phyloP scores from a whole-genome alignment of 2,113 vertebrate species.

The Phainopepla nitens region DNA sequence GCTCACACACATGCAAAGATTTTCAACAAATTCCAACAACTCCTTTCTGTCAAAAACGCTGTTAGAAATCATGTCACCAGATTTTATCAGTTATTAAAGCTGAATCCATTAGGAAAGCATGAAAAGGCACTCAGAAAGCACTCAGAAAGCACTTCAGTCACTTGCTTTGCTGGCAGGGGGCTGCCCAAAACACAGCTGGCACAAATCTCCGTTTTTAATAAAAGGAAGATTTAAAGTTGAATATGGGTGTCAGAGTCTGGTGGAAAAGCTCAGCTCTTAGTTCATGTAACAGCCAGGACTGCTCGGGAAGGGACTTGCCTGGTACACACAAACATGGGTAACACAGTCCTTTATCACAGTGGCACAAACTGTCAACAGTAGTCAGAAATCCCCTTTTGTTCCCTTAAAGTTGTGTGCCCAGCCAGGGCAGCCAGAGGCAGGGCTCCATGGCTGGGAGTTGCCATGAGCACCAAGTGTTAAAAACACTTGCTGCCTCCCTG shows the following conservation, averaged over 20 bases:
- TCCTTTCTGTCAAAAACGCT: background rate
- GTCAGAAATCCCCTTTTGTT: background rate
- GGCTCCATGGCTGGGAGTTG: background rate
- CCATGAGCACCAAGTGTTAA: background rate
- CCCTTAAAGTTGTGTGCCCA: background rate
- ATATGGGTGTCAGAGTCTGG: background rate
- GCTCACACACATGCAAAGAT: rapidly evolving
- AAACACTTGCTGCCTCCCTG: background rate
- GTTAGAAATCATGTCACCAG: background rate
- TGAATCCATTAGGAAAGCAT: background rate
- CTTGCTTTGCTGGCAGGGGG: background rate
- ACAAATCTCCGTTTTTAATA: background rate
- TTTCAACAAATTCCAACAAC: background rate
- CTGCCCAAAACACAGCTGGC: background rate
- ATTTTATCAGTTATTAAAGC: background rate
- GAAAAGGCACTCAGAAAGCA: background rate
- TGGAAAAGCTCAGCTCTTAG: background rate
- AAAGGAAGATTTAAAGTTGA: background rate
- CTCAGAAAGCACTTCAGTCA: background rate
- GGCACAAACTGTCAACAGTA: background rate
- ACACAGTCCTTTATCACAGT: background rate
- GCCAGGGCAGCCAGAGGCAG: background rate
- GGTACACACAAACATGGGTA: background rate
- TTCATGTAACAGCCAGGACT: background rate
- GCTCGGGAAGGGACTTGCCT: background rate